These are phyloP conservation scores for Peromyscus eremicus DNA, from an alignment of 2,797 vertebrate species.

Conservation along the genomic window DNA sequence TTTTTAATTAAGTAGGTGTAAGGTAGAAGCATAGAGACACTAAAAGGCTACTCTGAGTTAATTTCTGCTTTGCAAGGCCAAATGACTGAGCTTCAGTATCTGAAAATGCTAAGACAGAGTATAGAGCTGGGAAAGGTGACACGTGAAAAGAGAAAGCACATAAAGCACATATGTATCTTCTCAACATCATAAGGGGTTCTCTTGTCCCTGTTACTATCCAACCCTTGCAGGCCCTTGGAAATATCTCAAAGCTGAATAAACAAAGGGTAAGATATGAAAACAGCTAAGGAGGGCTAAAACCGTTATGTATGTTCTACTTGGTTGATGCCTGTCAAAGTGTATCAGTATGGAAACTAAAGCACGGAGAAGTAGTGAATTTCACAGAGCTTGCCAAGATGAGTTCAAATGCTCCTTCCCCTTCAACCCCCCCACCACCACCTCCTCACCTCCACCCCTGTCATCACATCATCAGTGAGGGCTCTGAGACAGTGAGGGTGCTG, in stretches of 20 bases:
- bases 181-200: neutral
- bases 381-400: neutral
- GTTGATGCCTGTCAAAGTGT: neutral
- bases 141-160: neutral
- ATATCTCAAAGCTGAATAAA: neutral
- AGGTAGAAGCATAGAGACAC: neutral
- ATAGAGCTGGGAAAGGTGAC: neutral
- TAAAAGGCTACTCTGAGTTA: neutral
- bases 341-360: neutral
- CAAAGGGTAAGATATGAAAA: neutral
- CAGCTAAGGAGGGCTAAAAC: neutral
- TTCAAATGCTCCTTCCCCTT: neutral
- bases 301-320: neutral
- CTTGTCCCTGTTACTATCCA: neutral
- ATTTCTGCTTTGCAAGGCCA: neutral
- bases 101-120: neutral
- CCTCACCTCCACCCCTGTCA: neutral
- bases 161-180: neutral
- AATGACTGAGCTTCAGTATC: neutral
- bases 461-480: neutral
- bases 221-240: neutral
- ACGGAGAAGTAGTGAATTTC: neutral
- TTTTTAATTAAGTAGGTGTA: neutral
- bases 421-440: too few species aligned
- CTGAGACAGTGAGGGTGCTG: fast-evolving